Conservation (phyloP, 2,888 invertebrate genomes). For the Allygus modestus region DNA sequence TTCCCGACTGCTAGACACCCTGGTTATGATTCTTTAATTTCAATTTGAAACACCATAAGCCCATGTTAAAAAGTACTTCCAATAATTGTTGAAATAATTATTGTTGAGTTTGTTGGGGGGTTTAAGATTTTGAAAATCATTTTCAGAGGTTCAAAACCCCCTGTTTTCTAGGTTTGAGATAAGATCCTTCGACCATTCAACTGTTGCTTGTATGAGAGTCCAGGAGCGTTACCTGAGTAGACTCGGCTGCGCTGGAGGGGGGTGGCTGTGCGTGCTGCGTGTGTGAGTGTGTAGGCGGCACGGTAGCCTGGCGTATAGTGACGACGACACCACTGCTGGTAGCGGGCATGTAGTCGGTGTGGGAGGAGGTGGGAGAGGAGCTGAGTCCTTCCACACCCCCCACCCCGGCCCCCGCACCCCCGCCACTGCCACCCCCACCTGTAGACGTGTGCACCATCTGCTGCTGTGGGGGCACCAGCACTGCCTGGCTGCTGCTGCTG, state of each 20-base stretch:
- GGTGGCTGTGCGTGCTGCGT: conserved; percentile 63
- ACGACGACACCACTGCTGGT: conserved; percentile 82
- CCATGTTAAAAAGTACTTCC: no score
- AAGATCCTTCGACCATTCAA: no score
- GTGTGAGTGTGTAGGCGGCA: conserved; percentile 61
- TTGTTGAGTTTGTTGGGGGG: no score
- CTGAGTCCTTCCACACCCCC: conserved; percentile 78
- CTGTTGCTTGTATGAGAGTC: no score
- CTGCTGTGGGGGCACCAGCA: conserved; percentile 69
- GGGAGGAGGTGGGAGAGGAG: conserved; percentile 85
- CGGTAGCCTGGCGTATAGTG: conserved; percentile 78
- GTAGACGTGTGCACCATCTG: conserved; percentile 74
- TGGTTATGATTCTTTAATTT: no score
- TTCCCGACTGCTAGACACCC: no score
- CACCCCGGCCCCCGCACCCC: conserved; percentile 72
- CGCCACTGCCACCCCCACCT: conserved; percentile 70
- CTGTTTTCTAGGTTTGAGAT: no score
- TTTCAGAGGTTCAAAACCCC: no score
- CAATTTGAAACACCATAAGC: no score
- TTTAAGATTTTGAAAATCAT: no score
- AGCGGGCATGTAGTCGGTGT: conserved; percentile 91
- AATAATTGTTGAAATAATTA: no score
- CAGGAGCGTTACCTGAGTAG: conserved; percentile 76
- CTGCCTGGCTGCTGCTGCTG: conserved; percentile 57
- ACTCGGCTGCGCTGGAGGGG: conserved; percentile 73